phyloP scores from a whole-genome alignment of 2,797 vertebrate species.

The Phrynocephalus forsythii region DNA sequence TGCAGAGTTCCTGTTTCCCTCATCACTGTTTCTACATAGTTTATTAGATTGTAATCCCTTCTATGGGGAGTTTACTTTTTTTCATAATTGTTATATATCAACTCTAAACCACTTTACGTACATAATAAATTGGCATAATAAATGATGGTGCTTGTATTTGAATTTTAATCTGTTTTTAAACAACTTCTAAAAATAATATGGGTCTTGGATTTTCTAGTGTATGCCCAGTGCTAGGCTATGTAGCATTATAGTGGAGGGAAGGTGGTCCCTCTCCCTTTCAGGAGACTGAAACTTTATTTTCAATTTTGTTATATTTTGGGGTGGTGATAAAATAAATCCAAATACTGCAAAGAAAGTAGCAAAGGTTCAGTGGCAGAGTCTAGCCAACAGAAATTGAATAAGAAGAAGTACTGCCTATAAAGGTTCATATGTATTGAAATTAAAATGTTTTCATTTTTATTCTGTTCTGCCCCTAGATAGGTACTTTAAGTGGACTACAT shows the following conservation, averaged over 20 bases:
- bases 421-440: too few species aligned
- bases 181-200: neutral
- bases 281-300: neutral
- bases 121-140: neutral
- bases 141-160: neutral
- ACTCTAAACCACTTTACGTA: neutral
- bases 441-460: too few species aligned
- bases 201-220: neutral
- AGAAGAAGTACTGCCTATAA: neutral
- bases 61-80: neutral
- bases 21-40: neutral
- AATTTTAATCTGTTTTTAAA: neutral
- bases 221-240: neutral
- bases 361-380: neutral
- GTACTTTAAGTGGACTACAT: neutral
- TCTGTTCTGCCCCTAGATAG: too few species aligned
- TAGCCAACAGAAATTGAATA: neutral
- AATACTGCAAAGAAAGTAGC: neutral
- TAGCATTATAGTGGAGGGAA: neutral
- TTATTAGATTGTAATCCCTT: neutral
- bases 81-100: neutral
- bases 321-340: neutral
- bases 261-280: neutral
- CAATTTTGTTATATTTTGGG: neutral
- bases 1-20: neutral